phyloP scores from a whole-genome alignment of 2,888 invertebrate genomes.

The Rhabditoides inermis region DNA sequence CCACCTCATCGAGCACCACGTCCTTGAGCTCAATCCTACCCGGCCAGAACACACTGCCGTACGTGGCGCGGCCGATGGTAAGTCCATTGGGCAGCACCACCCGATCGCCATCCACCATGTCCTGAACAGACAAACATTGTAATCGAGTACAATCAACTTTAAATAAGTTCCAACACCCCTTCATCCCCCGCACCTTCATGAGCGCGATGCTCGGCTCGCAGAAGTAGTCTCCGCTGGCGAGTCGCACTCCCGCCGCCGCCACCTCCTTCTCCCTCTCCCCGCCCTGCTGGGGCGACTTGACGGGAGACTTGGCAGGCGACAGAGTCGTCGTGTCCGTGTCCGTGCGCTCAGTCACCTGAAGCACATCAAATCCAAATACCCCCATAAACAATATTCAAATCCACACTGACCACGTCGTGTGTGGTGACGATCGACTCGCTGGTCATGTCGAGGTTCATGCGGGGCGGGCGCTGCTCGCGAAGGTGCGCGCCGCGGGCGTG shows the following conservation, averaged over 20 bases:
- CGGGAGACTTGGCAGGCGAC: too few relatives aligned
- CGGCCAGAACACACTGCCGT: slow-evolving; percentile 57
- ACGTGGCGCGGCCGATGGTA: slow-evolving; percentile 55
- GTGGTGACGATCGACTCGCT: too few relatives aligned
- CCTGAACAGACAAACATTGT: not conserved
- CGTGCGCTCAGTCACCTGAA: too few relatives aligned
- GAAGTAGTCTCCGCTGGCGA: slow-evolving; percentile 77
- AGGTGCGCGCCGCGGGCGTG: slow-evolving; percentile 5
- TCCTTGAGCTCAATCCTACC: slow-evolving; percentile 47
- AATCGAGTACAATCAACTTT: not conserved
- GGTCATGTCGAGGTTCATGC: slow-evolving; percentile 7
- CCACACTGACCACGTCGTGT: too few relatives aligned
- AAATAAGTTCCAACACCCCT: too few relatives aligned
- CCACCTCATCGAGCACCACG: slow-evolving; percentile 23
- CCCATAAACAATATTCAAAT: too few relatives aligned
- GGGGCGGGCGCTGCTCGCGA: slow-evolving; percentile 5
- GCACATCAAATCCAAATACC: too few relatives aligned
- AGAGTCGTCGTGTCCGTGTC: too few relatives aligned
- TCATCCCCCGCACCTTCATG: slow-evolving; percentile 56
- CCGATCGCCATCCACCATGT: slow-evolving; percentile 11
- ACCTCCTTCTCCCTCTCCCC: too few relatives aligned
- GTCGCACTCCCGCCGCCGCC: slow-evolving; percentile 67
- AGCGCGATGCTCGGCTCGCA: slow-evolving; percentile 78
- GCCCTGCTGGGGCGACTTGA: too few relatives aligned
- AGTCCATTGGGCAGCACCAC: slow-evolving; percentile 52